Evolutionary conservation across 2,888 invertebrate genomes (phyloP).

Genomic region (Scaeva pyrastri): DNA sequence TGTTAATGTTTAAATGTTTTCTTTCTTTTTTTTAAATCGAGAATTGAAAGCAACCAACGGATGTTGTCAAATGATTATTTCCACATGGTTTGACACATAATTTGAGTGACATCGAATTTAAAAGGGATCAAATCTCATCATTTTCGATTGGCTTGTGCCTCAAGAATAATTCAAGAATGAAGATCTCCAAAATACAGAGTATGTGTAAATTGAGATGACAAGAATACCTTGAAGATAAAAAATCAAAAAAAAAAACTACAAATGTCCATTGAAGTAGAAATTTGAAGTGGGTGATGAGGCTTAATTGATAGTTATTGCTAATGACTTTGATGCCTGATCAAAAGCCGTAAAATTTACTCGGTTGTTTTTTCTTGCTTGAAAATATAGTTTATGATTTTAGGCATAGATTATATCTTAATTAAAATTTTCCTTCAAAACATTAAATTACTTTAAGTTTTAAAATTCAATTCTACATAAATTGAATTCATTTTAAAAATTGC

Average conservation of each 20-base stretch:
- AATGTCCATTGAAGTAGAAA: slow-evolving; percentile 20
- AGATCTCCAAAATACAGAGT: background rate
- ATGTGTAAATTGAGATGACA: background rate
- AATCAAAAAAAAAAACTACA: background rate
- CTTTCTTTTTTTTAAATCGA: no score
- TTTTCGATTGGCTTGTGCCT: background rate
- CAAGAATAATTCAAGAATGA: background rate
- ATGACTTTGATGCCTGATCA: slow-evolving; percentile 13
- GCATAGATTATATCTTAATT: no score
- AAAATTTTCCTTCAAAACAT: no score
- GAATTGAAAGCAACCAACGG: background rate
- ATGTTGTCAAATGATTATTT: slow-evolving; percentile 4
- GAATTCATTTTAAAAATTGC: no score
- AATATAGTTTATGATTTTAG: no score
- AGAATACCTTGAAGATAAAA: background rate
- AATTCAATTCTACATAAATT: no score
- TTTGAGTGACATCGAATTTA: background rate
- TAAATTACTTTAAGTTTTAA: no score
- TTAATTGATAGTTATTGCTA: slow-evolving; percentile 5
- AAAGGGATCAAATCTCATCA: background rate
- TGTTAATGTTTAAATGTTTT: no score
- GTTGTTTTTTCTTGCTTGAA: background rate
- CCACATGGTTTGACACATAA: slow-evolving; percentile 14
- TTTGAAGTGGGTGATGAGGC: background rate
- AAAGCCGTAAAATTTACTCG: background rate